Percentiles rank a stretch among this genome's conserved stretches.
phyloP scores from a whole-genome alignment of 2,888 invertebrate genomes.

The Saturnia japonica region DNA sequence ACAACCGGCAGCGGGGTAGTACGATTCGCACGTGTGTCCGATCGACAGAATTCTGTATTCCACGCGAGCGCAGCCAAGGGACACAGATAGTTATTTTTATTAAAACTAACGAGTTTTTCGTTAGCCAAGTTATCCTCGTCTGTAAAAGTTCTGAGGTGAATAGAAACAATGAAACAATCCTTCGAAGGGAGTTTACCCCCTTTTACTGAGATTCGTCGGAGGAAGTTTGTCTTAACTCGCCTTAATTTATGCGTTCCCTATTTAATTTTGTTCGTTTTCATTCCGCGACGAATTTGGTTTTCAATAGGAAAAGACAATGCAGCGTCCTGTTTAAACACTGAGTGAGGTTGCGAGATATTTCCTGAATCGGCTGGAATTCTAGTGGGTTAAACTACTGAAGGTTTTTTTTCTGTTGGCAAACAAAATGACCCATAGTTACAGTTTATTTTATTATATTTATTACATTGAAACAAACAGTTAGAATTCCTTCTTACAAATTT shows the following conservation, averaged over 20 bases:
- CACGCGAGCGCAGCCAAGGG: no score
- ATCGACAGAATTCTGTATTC: no score
- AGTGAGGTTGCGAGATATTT: constrained; percentile 33
- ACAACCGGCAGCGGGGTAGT: no score
- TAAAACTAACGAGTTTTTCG: constrained; percentile 27
- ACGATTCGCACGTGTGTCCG: no score
- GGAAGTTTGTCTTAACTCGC: constrained; percentile 64
- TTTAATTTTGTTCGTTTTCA: constrained; percentile 63
- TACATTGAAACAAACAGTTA: no score
- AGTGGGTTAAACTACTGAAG: not conserved
- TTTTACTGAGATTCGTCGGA: constrained; percentile 61
- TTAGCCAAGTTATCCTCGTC: constrained; percentile 33
- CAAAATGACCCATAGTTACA: no score
- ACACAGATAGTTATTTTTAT: no score
- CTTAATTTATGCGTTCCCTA: constrained; percentile 74
- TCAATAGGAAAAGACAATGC: constrained; percentile 65
- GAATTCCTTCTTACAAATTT: no score
- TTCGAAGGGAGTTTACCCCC: constrained; percentile 62
- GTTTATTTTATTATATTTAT: no score
- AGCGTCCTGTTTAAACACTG: constrained; percentile 43
- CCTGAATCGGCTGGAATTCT: constrained; percentile 25
- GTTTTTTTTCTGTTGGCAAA: no score
- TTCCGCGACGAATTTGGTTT: constrained; percentile 60
- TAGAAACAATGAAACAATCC: constrained; percentile 63
- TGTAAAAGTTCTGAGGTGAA: constrained; percentile 46